Conservation (phyloP, 2,797 vertebrate species). For the Orientallactaga sibirica region DNA sequence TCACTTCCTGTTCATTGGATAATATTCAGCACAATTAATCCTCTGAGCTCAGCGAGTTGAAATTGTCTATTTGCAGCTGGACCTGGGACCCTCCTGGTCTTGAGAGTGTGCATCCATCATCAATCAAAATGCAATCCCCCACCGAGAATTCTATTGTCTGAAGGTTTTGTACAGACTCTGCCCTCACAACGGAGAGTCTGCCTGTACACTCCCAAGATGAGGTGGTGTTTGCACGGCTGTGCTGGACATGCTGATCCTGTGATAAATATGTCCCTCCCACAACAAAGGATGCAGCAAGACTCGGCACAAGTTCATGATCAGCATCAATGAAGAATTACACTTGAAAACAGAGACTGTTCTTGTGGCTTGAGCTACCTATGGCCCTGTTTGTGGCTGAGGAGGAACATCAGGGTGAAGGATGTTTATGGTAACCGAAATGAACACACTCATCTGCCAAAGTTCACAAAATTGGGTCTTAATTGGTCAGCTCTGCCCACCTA, state of each 20-base stretch:
- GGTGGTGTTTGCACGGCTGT: conserved; percentile 36
- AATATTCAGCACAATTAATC: conserved; percentile 73
- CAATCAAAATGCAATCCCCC: conserved; percentile 67
- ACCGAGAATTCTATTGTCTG: conserved; percentile 69
- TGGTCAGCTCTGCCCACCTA: neutral
- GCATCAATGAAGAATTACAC: conserved; percentile 51
- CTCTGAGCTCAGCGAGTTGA: conserved; percentile 66
- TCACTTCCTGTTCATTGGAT: conserved; percentile 55
- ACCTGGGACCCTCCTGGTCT: conserved; percentile 21
- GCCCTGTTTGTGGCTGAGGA: conserved; percentile 62
- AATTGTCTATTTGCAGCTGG: conserved; percentile 57
- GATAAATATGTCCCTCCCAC: neutral
- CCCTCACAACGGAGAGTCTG: conserved; percentile 69
- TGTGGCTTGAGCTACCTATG: conserved; percentile 25
- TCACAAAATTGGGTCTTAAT: neutral
- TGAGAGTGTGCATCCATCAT: conserved; percentile 46
- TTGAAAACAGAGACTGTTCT: neutral
- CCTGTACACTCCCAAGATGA: conserved; percentile 66
- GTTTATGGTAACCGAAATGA: neutral
- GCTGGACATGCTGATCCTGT: neutral
- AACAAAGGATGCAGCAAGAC: neutral
- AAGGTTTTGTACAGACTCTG: conserved; percentile 64
- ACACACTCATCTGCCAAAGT: neutral
- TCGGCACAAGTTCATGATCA: conserved; percentile 64
- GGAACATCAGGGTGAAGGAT: neutral